A percentile compares a stretch with the other conserved stretches of the same genome.
phyloP scores from a whole-genome alignment of 2,113 vertebrate genomes.

The Cebus imitator region DNA sequence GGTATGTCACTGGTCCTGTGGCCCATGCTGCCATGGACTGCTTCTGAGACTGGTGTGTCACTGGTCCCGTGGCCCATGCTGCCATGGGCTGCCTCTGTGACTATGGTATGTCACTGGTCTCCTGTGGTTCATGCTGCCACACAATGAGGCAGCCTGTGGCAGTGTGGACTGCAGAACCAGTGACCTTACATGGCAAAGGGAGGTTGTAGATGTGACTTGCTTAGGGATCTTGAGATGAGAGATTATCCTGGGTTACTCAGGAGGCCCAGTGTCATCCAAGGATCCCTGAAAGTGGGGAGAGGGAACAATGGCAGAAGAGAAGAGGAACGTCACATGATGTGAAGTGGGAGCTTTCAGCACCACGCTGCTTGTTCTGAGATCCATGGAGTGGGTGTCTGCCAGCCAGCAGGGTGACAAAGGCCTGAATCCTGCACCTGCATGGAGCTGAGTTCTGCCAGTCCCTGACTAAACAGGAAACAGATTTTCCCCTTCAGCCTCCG shows the following conservation, averaged over 20 bases:
- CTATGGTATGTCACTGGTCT: too few relatives aligned
- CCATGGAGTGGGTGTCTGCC: not conserved
- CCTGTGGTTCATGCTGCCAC: too few relatives aligned
- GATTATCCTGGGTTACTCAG: not conserved
- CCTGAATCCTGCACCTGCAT: not conserved
- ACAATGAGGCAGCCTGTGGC: too few relatives aligned
- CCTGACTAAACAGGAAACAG: not conserved
- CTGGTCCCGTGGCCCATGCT: not conserved
- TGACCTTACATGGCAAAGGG: too few relatives aligned
- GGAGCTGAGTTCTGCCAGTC: not conserved
- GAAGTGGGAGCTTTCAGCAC: not conserved
- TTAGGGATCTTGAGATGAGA: not conserved
- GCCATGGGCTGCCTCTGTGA: not conserved
- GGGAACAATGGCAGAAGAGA: not conserved
- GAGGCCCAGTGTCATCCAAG: not conserved
- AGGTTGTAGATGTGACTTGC: not conserved
- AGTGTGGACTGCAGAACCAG: too few relatives aligned
- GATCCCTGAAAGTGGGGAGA: not conserved
- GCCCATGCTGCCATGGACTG: too few relatives aligned
- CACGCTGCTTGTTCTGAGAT: not conserved
- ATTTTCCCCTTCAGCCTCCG: not conserved
- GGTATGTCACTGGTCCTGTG: too few relatives aligned
- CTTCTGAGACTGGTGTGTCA: too few relatives aligned
- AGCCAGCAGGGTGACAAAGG: not conserved
- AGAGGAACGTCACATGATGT: accelerated